A percentile compares a stretch with the other conserved stretches of the same genome.
These are phyloP conservation scores for Heterohyrax brucei DNA, from an alignment of 2,797 vertebrate genomes.

Conservation along the genomic window DNA sequence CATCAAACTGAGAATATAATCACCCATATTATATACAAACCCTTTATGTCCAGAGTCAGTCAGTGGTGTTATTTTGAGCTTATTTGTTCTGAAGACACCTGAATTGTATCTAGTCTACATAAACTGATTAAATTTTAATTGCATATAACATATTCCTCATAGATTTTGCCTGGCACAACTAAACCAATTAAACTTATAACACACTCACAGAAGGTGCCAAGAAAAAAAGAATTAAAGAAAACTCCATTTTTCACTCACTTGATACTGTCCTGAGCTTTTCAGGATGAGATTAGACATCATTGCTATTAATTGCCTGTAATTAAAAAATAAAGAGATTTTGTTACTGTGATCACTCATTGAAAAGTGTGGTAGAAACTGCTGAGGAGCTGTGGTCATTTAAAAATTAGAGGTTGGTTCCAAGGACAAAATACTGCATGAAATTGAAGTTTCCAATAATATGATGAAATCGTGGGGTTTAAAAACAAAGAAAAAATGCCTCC, in stretches of 20 bases:
- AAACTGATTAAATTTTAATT: slow-evolving; percentile 83
- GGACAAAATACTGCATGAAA: not conserved
- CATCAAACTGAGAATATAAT: slow-evolving; percentile 55
- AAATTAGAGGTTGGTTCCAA: not conserved
- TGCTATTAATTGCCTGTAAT: slow-evolving; percentile 83
- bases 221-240: slow-evolving; percentile 79
- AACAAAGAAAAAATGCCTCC: not conserved
- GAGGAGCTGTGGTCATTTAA: not conserved
- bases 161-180: slow-evolving; percentile 80
- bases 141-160: slow-evolving; percentile 78
- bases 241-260: slow-evolving; percentile 77
- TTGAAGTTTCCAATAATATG: slow-evolving; percentile 22
- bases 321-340: slow-evolving; percentile 77
- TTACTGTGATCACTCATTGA: slow-evolving; percentile 76
- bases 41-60: slow-evolving; percentile 65
- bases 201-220: slow-evolving; percentile 45
- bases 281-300: slow-evolving; percentile 78
- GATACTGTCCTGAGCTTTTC: slow-evolving; percentile 70
- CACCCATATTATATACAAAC: not conserved
- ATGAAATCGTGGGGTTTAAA: not conserved
- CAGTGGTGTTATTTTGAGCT: slow-evolving; percentile 65
- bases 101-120: slow-evolving; percentile 77
- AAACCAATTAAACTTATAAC: slow-evolving; percentile 74
- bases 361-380: not conserved
- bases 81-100: slow-evolving; percentile 56